phyloP scores from a whole-genome alignment of 1,140 invertebrate species.

The Matsumurasca onukii region DNA sequence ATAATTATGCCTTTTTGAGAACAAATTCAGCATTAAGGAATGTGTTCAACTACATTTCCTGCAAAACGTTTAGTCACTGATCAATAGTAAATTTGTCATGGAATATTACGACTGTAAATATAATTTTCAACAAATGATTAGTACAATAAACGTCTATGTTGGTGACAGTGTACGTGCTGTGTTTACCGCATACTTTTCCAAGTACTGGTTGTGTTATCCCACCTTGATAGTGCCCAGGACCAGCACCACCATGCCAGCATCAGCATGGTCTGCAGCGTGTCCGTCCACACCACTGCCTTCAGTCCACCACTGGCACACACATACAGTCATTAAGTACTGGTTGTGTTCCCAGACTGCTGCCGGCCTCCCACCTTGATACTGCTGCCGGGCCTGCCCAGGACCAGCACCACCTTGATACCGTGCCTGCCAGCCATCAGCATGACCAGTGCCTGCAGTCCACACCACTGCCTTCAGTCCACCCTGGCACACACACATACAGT shows the following conservation, averaged over 20 bases:
- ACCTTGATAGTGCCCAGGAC: conserved; percentile 70
- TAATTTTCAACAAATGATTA: no score
- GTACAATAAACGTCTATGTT: no score
- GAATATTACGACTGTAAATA: no score
- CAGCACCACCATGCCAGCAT: conserved; percentile 70
- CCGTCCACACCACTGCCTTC: conserved; percentile 87
- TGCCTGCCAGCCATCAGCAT: conserved; percentile 72
- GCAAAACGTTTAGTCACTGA: no score
- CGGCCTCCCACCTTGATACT: conserved; percentile 64
- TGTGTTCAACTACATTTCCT: background rate
- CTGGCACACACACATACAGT: no score
- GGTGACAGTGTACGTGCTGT: no score
- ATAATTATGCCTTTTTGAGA: background rate
- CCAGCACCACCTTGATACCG: conserved; percentile 65
- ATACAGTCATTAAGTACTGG: no score
- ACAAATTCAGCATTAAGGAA: no score
- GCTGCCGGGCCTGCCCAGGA: conserved; percentile 63
- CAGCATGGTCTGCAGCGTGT: conserved; percentile 75
- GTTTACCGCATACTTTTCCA: no score
- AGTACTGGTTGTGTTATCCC: no score
- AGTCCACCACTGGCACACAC: no score
- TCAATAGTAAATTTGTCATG: no score
- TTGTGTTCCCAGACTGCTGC: conserved; percentile 61
- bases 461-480: conserved; percentile 86
- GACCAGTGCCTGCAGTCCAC: conserved; percentile 83